Evolutionary conservation across 2,888 invertebrate species (phyloP), one percentile per base, ranked within the genome.

Genomic region (Synanthedon andrenaeformis): DNA sequence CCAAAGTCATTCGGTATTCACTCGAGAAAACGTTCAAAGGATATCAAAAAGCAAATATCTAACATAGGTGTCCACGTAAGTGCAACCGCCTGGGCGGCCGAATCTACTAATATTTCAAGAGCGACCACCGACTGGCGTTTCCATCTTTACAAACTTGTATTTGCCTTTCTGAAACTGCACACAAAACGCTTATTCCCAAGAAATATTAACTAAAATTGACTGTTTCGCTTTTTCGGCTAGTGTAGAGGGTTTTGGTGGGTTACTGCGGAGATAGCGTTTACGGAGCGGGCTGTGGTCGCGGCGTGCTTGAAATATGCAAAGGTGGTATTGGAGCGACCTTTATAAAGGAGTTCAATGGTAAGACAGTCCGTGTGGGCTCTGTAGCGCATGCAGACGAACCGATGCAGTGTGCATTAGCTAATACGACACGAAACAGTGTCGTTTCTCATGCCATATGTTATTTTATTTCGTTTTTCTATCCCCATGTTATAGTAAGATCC

Each of bases 91-190:
- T 79, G 72, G 72, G 65, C 66, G 58, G 60, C 67, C 67, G 70
- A 70, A 72, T 72, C 79, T 79, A 73, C 82, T 84, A 83, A 86
- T 86, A 85, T 85, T 84, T 86, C 85, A 84, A 77, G 71, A 74
- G 79, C 67, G 73, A 76, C 79, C 78, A 76, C 72, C 72, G 70
- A 74, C 72, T 71, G 65, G 70, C 74, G 74, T 78, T 79, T 71
- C 69, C 72, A 74, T 72, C 72, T 72, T 68, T 69, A 70, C 82
- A 60, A 76, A 62, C 41, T 59, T 68, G 61, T 54, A 52, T 54
- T 14, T 51, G 51, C 50, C 51, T 4, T 35, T 28, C 19, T 10
- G 13, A 55, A 42, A 2, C 23, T 42, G n/a, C 17, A 3, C 10
- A 41, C 51, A 11, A 35, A 35, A 35, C 54, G 50, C 58, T 57